These are phyloP conservation scores for Trididemnum clinides DNA, from an alignment of 23 tunicate genomes.

Conservation along the genomic window DNA sequence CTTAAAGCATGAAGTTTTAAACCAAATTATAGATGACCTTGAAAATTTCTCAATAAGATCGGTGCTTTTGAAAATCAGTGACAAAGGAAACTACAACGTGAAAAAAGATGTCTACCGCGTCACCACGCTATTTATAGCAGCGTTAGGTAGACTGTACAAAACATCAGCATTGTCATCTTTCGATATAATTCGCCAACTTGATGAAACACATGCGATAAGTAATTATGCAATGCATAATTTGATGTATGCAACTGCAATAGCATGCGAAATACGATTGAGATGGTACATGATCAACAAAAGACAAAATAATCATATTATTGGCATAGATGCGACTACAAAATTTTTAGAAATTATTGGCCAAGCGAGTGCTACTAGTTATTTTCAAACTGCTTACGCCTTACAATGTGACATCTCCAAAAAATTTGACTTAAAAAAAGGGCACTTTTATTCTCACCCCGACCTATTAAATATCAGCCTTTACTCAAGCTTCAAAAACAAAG, in stretches of 20 bases:
- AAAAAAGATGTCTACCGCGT: neutral
- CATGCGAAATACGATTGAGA: neutral
- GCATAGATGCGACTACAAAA: neutral
- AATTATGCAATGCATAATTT: neutral
- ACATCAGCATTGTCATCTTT: neutral
- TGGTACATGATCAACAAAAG: neutral
- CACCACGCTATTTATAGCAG: neutral
- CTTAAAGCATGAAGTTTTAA: neutral
- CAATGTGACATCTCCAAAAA: neutral
- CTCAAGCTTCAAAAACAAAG: neutral
- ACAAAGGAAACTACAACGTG: neutral
- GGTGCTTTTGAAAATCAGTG: neutral
- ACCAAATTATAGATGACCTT: neutral
- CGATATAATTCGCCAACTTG: neutral
- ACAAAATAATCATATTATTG: neutral
- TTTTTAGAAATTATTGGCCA: neutral
- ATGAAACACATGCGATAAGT: neutral
- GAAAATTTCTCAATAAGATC: neutral
- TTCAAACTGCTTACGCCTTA: neutral
- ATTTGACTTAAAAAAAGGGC: neutral
- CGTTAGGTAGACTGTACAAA: neutral
- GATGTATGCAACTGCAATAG: neutral
- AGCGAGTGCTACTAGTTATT: neutral
- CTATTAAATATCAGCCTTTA: neutral
- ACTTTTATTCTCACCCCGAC: neutral